Conservation (phyloP, 2,113 vertebrate species). For the Coptodon rendalli region DNA sequence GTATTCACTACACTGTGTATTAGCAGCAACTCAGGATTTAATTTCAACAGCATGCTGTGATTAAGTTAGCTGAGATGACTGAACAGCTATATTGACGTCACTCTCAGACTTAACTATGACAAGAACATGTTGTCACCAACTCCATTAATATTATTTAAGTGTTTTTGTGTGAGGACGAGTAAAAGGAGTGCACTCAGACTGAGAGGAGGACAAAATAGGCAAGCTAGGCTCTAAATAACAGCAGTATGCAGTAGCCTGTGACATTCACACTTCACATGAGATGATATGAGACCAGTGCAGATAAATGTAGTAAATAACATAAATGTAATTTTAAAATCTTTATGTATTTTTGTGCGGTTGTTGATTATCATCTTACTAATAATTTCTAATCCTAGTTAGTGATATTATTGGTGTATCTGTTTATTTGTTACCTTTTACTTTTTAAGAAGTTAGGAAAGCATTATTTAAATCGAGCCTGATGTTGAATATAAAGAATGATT, state of each 20-base stretch:
- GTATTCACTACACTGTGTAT: accelerated
- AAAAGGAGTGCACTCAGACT: not conserved
- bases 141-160: not conserved
- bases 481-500: not conserved
- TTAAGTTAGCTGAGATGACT: not conserved
- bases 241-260: not conserved
- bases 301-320: not conserved
- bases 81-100: not conserved
- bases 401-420: not conserved
- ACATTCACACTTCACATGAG: not conserved
- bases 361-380: not conserved
- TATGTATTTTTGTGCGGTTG: not conserved
- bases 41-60: not conserved
- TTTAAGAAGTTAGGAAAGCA: not conserved
- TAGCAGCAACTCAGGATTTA: not conserved
- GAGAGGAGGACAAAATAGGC: not conserved
- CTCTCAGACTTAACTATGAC: not conserved
- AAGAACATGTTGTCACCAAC: not conserved
- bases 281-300: not conserved
- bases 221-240: not conserved
- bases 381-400: not conserved
- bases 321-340: not conserved
- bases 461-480: accelerated
- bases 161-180: not conserved
- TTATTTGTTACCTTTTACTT: not conserved